Evolutionary conservation across 2,888 invertebrate genomes (phyloP), one percentile per base, ranked within the genome.

Genomic region (Rotaria sp.): DNA sequence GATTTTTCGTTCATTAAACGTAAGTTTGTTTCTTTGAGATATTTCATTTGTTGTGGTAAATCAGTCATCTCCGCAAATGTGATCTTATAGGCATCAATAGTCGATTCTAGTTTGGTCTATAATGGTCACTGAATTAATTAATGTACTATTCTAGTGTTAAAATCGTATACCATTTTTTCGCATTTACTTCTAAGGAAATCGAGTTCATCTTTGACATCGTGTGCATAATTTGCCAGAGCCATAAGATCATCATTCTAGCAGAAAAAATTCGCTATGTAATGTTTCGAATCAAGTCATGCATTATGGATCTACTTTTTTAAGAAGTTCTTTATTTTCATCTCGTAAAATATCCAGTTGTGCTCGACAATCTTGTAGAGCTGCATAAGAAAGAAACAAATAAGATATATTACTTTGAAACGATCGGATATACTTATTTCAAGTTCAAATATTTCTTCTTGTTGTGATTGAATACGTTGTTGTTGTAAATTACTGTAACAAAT

Each of bases 61-160:
- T 97, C 96, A 86, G 95, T 94, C 89, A 95, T 94, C 89, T 96
- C 97, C 91, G 97, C 92, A 91, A 97, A 93, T 91, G 96, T 95
- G 90, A 96, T 96, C 91, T 96, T 96, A 90, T 96, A 96, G 0
- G 95, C 94, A 52, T 94, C 94, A 86, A 97, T 93, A 24, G 95
- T 94, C 0, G 94, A 93, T 91, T 97, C 97, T 88, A 95, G 94
- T 85, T 95, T 88, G 21, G 74, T 38, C 74, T 74, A 26, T 74
- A 4, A 74, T 45, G 45, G 11, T 45, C 45, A 74, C 0, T 21
- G 0, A 74, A 45, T 8, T 45, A 45, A 38, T 21, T 21, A 38
- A 18, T 45, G 45, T 8, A 5, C 5, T 8, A 5, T 8, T 45
- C 45, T 45, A 11, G 7, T 45, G 11, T 45, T 8, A 45, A 10